Conservation (phyloP, 2,797 vertebrate species). For the Prionace glauca region DNA sequence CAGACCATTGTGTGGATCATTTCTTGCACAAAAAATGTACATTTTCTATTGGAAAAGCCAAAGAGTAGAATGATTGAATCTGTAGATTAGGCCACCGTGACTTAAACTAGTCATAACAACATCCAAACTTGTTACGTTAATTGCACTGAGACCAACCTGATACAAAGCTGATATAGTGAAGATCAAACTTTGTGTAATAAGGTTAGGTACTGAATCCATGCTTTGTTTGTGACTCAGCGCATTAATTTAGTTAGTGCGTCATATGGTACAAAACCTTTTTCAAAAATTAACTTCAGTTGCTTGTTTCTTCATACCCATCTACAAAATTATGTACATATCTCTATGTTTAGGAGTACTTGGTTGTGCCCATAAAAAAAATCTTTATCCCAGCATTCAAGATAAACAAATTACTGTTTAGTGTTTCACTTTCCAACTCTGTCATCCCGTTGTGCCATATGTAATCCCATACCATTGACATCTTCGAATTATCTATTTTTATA, state of each 20-base stretch:
- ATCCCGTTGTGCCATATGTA: slow-evolving; percentile 37
- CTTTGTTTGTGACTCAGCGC: background rate
- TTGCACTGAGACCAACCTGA: background rate
- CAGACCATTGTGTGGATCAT: background rate
- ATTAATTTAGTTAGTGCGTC: background rate
- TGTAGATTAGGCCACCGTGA: background rate
- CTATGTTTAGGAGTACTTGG: background rate
- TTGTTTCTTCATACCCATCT: background rate
- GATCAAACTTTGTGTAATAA: background rate
- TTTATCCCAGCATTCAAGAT: slow-evolving; percentile 6
- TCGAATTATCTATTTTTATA: background rate
- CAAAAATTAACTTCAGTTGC: background rate
- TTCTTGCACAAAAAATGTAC: background rate
- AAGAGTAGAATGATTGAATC: background rate
- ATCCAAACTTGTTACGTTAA: background rate
- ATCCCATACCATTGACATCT: background rate
- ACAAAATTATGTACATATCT: background rate
- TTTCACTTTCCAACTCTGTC: slow-evolving; percentile 27
- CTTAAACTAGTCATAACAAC: background rate
- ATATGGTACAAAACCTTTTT: background rate
- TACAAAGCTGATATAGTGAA: background rate
- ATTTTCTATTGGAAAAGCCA: background rate
- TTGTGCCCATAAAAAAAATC: background rate
- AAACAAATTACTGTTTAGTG: background rate
- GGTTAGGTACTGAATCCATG: background rate